Conservation (phyloP, 2,888 invertebrate genomes). For the Cephus pulcher region DNA sequence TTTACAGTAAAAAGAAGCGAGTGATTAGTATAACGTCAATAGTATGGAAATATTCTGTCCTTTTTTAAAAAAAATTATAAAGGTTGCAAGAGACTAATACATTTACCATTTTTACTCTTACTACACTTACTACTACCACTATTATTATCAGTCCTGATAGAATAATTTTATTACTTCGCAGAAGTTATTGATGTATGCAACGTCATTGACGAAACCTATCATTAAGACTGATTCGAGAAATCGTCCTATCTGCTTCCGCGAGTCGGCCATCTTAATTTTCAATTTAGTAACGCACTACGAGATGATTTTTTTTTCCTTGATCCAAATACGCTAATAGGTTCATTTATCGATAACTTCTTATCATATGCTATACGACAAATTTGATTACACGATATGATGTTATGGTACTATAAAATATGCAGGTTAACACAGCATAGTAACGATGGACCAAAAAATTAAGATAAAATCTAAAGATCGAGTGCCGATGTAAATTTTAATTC, state of each 20-base stretch:
- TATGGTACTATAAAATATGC: neutral
- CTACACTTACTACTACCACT: neutral
- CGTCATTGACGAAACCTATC: neutral
- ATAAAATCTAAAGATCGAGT: neutral
- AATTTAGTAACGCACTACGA: neutral
- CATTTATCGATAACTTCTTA: neutral
- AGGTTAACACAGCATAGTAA: too few relatives aligned
- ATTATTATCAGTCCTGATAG: neutral
- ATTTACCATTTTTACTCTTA: neutral
- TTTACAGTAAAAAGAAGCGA: neutral
- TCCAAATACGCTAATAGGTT: neutral
- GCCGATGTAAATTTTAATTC: neutral
- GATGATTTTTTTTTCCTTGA: neutral
- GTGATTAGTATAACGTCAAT: neutral
- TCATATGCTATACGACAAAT: neutral
- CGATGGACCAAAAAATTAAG: neutral
- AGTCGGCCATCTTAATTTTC: neutral
- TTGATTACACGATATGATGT: neutral
- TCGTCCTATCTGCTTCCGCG: neutral
- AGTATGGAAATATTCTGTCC: neutral
- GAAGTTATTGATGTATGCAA: neutral
- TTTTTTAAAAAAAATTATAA: neutral
- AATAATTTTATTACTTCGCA: neutral
- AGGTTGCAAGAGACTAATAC: neutral
- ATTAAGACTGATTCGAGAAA: neutral